Conservation (phyloP, 2,797 vertebrate genomes). For the Premnoplex brunnescens region DNA sequence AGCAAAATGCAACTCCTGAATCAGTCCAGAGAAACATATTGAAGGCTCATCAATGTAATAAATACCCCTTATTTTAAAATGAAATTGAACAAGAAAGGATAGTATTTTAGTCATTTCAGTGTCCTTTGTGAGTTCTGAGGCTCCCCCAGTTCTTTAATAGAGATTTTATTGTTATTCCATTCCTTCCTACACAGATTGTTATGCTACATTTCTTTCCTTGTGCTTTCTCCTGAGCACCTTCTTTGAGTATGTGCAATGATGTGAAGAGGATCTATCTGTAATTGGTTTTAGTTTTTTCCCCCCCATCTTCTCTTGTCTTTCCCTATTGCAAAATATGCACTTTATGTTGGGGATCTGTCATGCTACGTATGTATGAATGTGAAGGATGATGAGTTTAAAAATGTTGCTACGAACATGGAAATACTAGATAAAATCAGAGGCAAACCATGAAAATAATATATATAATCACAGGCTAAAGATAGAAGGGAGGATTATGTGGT, state of each 20-base stretch:
- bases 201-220: background rate
- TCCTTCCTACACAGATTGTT: background rate
- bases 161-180: background rate
- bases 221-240: background rate
- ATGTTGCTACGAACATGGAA: background rate
- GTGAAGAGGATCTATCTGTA: background rate
- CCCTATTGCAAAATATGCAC: background rate
- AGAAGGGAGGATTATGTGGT: background rate
- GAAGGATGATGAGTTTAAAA: background rate
- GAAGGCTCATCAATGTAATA: background rate
- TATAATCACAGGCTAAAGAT: background rate
- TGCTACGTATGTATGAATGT: background rate
- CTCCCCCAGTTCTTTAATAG: background rate
- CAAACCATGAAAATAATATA: background rate
- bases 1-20: background rate
- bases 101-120: background rate
- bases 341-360: background rate
- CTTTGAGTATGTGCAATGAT: background rate
- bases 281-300: fast-evolving
- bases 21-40: background rate
- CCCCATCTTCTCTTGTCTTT: background rate
- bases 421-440: background rate
- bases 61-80: background rate
- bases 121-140: background rate
- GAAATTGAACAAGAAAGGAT: background rate